phyloP scores from a whole-genome alignment of 2,113 vertebrate species.

The Dicrurus megarhynchus region DNA sequence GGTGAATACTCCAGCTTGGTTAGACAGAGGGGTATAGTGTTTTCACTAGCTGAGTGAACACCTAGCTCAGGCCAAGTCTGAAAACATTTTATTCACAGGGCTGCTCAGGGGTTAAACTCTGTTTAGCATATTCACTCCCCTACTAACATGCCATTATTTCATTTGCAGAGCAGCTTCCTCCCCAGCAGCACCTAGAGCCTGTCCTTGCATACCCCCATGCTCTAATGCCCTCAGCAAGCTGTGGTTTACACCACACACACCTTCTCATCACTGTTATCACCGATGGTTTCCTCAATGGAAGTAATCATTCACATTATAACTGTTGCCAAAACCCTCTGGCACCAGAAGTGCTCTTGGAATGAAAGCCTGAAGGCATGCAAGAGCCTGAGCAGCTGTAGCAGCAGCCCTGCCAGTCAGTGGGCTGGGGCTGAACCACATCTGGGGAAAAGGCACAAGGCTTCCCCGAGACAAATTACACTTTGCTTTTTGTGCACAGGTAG shows the following conservation, averaged over 20 bases:
- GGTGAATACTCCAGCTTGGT: background rate
- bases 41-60: background rate
- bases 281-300: conserved; percentile 46
- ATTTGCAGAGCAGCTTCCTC: background rate
- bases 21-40: background rate
- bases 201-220: background rate
- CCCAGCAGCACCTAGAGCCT: background rate
- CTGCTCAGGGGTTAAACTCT: background rate
- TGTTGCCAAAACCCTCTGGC: conserved; percentile 55
- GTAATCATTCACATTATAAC: conserved; percentile 13
- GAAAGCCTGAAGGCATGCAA: background rate
- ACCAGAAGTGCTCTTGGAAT: conserved; percentile 10
- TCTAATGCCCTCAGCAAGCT: conserved; percentile 10
- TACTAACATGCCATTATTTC: background rate
- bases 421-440: fast-evolving
- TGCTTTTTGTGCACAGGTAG: background rate
- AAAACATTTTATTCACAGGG: background rate
- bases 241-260: background rate
- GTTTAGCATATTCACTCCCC: background rate
- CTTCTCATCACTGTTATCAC: conserved; percentile 11
- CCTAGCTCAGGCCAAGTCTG: background rate
- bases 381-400: background rate
- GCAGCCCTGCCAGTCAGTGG: background rate
- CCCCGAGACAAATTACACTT: background rate
- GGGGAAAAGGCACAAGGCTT: background rate